Conservation (phyloP, 2,113 vertebrate species). For the Chaenocephalus aceratus region DNA sequence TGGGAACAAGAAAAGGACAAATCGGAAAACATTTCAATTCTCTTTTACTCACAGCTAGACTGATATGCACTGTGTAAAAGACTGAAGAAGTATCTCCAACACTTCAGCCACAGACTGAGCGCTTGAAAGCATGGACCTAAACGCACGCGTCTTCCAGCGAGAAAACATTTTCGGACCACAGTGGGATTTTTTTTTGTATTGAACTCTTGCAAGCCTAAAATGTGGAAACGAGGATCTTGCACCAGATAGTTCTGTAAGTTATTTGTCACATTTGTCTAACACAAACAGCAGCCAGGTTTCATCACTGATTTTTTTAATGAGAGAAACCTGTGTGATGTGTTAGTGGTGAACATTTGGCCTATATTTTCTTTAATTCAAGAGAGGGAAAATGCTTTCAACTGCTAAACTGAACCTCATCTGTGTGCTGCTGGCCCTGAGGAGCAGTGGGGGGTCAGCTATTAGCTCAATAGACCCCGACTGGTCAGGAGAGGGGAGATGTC, state of each 20-base stretch:
- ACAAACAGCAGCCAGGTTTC: conserved; percentile 10
- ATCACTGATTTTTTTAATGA: conserved; percentile 45
- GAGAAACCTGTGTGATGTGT: conserved; percentile 41
- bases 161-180: conserved; percentile 15
- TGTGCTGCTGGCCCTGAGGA: conserved; percentile 64
- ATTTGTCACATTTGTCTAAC: conserved; percentile 9
- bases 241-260: conserved; percentile 65
- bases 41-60: neutral
- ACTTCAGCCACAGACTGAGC: conserved; percentile 26
- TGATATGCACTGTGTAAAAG: neutral
- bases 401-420: conserved; percentile 50
- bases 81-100: conserved; percentile 38
- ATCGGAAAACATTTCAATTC: neutral
- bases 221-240: conserved; percentile 46
- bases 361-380: conserved; percentile 20
- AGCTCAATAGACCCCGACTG: conserved; percentile 93
- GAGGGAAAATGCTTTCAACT: conserved; percentile 69
- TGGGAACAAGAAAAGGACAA: conserved; percentile 23
- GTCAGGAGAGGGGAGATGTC: conserved; percentile 92
- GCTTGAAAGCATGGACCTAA: conserved; percentile 67
- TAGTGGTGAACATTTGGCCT: conserved; percentile 22
- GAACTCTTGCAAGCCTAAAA: conserved; percentile 31
- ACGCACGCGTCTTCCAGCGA: conserved; percentile 33
- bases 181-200: conserved; percentile 47
- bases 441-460: conserved; percentile 83